These are phyloP conservation scores for Aphodius sticticus DNA, from an alignment of 2,888 invertebrate genomes.

Conservation along the genomic window DNA sequence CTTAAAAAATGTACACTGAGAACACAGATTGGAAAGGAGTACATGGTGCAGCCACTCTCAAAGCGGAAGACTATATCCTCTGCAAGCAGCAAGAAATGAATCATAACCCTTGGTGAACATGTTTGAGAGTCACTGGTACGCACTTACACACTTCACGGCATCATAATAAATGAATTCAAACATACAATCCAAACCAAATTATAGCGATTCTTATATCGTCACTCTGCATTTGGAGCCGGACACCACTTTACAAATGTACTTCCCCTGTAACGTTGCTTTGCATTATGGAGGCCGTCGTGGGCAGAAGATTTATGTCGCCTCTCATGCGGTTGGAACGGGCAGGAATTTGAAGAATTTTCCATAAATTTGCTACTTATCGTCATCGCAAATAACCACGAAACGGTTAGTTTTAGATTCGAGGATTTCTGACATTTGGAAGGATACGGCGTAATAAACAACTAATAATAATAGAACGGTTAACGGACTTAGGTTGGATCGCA, in stretches of 20 bases:
- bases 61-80: too few relatives aligned
- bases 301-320: background rate
- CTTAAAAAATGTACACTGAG: background rate
- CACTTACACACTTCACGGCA: slow-evolving; percentile 47
- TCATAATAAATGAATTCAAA: slow-evolving; percentile 50
- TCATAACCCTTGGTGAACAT: background rate
- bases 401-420: background rate
- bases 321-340: background rate
- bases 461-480: background rate
- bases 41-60: background rate
- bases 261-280: background rate
- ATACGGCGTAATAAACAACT: background rate
- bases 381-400: background rate
- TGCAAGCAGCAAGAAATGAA: too few relatives aligned
- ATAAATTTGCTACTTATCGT: slow-evolving; percentile 4
- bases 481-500: too few relatives aligned
- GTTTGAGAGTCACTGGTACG: slow-evolving; percentile 42
- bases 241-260: background rate
- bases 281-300: background rate
- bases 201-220: slow-evolving; percentile 49
- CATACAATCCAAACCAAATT: slow-evolving; percentile 52
- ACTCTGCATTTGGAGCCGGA: slow-evolving; percentile 26
- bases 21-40: slow-evolving; percentile 4
- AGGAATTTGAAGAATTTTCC: background rate
- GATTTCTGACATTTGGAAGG: too few relatives aligned